Conservation (phyloP, 2,797 vertebrate genomes). For the Phataginus tricuspis region DNA sequence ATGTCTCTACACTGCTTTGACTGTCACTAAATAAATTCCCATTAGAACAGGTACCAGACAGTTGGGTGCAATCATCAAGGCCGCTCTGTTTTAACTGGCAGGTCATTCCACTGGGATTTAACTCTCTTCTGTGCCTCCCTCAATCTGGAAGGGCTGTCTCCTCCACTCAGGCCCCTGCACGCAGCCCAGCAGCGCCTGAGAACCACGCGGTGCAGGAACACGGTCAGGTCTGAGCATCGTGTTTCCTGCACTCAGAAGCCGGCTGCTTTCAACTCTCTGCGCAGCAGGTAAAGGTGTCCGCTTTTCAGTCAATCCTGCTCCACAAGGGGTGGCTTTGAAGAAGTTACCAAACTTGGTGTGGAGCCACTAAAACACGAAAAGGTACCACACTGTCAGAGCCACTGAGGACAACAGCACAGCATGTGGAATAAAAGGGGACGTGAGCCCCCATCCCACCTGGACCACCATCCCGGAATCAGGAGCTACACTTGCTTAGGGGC, state of each 20-base stretch:
- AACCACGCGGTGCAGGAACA: rapidly evolving
- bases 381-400: rapidly evolving
- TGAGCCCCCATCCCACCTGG: rapidly evolving
- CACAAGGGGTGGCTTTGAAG: background rate
- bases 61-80: rapidly evolving
- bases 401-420: rapidly evolving
- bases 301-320: background rate
- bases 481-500: rapidly evolving
- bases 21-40: background rate
- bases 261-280: background rate
- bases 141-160: background rate
- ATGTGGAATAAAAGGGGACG: rapidly evolving
- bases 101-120: background rate
- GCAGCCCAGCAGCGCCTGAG: rapidly evolving
- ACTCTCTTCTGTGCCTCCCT: background rate
- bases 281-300: rapidly evolving
- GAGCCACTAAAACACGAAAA: background rate
- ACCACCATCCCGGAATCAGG: rapidly evolving
- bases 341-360: background rate
- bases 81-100: background rate
- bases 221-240: rapidly evolving
- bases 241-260: background rate
- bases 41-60: background rate
- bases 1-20: background rate
- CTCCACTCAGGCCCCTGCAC: rapidly evolving